Percentiles rank a stretch among this genome's conserved stretches.
Conservation (phyloP, 2,113 vertebrate species). For the Vanacampus margaritifer region DNA sequence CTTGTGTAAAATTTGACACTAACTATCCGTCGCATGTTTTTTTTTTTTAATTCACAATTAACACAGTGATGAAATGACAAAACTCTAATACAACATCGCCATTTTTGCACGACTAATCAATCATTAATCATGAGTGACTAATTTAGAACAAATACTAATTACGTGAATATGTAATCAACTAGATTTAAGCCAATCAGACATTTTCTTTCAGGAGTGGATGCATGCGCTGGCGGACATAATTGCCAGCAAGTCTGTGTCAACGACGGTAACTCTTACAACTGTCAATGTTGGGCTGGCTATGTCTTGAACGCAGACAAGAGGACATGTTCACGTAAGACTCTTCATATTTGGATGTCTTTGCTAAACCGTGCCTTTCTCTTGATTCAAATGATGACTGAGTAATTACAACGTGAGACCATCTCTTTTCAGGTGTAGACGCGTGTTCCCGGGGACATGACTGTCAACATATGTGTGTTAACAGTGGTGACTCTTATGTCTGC, state of each 20-base stretch:
- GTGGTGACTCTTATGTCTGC: conserved; percentile 53
- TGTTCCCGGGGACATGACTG: conserved; percentile 68
- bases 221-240: conserved; percentile 71
- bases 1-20: background rate
- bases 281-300: conserved; percentile 75
- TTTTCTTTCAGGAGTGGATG: conserved; percentile 66
- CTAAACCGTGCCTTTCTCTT: background rate
- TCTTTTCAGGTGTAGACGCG: conserved; percentile 49
- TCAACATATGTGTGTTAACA: conserved; percentile 70
- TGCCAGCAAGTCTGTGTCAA: conserved; percentile 80
- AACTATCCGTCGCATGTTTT: background rate
- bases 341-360: conserved; percentile 10
- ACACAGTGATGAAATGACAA: background rate
- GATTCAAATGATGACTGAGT: background rate
- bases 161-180: conserved; percentile 4
- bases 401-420: background rate
- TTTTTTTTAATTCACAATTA: background rate
- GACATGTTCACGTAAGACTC: conserved; percentile 76
- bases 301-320: conserved; percentile 76
- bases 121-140: conserved; percentile 21
- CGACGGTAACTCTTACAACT: conserved; percentile 61
- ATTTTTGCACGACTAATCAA: background rate
- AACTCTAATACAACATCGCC: background rate
- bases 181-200: conserved; percentile 45
- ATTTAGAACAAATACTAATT: conserved; percentile 6